Conservation (phyloP, 2,113 vertebrate genomes). For the Nanorana parkeri region DNA sequence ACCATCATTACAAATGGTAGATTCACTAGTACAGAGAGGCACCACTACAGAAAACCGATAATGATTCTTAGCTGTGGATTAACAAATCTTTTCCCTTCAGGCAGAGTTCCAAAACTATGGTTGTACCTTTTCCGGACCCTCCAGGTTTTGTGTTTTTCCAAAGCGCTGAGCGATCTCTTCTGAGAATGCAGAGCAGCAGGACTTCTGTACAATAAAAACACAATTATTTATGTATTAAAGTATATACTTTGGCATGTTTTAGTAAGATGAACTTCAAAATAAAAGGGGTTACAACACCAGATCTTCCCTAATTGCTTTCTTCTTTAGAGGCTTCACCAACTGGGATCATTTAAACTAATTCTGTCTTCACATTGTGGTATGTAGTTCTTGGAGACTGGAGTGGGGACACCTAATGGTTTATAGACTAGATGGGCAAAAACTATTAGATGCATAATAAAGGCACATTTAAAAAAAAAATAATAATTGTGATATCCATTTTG, state of each 20-base stretch:
- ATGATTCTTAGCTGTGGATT: conserved; percentile 13
- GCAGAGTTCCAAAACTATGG: conserved; percentile 63
- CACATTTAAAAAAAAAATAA: no score
- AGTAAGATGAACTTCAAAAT: neutral
- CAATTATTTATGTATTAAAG: neutral
- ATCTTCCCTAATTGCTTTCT: neutral
- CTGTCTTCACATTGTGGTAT: no score
- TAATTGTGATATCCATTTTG: no score
- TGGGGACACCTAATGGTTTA: no score
- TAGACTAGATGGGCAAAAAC: no score
- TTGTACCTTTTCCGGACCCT: conserved; percentile 76
- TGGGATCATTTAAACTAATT: no score
- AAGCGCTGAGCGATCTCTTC: conserved; percentile 81
- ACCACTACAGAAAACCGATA: conserved; percentile 15
- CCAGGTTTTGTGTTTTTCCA: conserved; percentile 66
- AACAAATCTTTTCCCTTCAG: neutral
- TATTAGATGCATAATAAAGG: no score
- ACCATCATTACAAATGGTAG: conserved; percentile 16
- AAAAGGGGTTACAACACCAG: neutral
- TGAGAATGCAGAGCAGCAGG: conserved; percentile 81
- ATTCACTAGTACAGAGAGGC: conserved; percentile 24
- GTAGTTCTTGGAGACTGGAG: no score
- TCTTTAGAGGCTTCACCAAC: no score
- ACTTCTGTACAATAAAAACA: conserved; percentile 75
- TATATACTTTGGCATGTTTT: neutral